Evolutionary conservation across 2,797 vertebrate genomes (phyloP).

Genomic region (Loris lydekkerianus): DNA sequence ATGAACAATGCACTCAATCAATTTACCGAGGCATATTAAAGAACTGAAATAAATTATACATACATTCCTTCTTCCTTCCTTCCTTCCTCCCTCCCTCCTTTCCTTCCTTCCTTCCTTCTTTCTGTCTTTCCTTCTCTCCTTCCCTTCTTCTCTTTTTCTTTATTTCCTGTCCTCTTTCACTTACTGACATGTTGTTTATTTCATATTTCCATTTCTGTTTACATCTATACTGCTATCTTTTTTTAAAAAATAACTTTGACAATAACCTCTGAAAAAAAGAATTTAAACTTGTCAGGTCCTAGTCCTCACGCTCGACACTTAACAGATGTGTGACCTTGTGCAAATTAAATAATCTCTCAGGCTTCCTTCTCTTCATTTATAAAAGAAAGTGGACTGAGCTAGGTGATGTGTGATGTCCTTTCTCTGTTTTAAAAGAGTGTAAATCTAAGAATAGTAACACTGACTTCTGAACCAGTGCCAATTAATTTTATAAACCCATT

Average conservation of each 20-base stretch:
- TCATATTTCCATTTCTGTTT: slow-evolving; percentile 10
- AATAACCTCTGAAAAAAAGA: not conserved
- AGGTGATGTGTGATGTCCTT: slow-evolving; percentile 42
- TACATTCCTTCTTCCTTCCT: not conserved
- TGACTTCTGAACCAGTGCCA: slow-evolving; percentile 59
- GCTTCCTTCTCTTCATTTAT: slow-evolving; percentile 49
- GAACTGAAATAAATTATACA: not conserved
- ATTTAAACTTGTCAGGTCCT: not conserved
- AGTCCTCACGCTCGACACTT: not conserved
- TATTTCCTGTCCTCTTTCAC: not conserved
- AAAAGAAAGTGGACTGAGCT: slow-evolving; percentile 51
- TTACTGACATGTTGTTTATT: not conserved
- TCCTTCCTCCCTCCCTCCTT: not conserved
- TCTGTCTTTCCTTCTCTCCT: too few species aligned
- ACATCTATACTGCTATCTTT: not conserved
- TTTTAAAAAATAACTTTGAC: slow-evolving; percentile 41
- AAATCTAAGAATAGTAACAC: slow-evolving; percentile 53
- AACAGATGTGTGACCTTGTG: slow-evolving; percentile 16
- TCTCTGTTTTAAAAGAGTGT: slow-evolving; percentile 18
- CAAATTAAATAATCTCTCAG: slow-evolving; percentile 30
- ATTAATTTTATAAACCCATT: slow-evolving; percentile 57
- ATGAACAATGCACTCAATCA: not conserved
- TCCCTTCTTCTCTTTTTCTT: not conserved
- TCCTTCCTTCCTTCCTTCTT: not conserved
- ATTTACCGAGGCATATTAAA: slow-evolving; percentile 35